Conservation (phyloP, 2,113 vertebrate genomes). For the Sylvicapra grimmia region DNA sequence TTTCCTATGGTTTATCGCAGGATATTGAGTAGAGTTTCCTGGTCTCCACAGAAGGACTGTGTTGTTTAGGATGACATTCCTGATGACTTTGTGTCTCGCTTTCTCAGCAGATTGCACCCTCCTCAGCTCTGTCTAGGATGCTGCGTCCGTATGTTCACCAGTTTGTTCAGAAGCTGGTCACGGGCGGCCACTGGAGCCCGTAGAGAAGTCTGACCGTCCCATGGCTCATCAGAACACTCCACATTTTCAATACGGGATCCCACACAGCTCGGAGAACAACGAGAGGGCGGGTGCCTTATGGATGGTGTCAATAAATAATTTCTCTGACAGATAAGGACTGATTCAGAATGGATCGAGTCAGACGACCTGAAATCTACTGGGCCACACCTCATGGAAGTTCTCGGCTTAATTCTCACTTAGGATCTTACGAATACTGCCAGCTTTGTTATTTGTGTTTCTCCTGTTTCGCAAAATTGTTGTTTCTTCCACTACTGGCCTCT, state of each 20-base stretch:
- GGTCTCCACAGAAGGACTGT: neutral
- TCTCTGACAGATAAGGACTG: neutral
- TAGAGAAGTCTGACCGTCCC: conserved; percentile 48
- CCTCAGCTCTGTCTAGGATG: conserved; percentile 68
- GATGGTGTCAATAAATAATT: neutral
- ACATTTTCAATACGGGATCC: neutral
- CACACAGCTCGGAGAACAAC: neutral
- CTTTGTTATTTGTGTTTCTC: neutral
- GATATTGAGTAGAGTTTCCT: neutral
- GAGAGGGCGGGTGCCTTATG: neutral
- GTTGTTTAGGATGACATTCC: neutral
- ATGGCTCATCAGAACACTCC: conserved; percentile 69
- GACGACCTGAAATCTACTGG: neutral
- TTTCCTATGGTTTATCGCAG: neutral
- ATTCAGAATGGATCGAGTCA: neutral
- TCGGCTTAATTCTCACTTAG: neutral
- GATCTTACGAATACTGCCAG: neutral
- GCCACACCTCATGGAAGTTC: neutral
- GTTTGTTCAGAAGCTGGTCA: conserved; percentile 82
- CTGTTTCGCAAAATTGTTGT: neutral
- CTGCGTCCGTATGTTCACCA: conserved; percentile 57
- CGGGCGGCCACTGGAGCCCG: conserved; percentile 75
- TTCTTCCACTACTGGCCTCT: neutral
- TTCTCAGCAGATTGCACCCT: neutral
- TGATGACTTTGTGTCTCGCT: neutral